Evolutionary conservation across 2,888 invertebrate species (phyloP).

Genomic region (Melitaea athalia): DNA sequence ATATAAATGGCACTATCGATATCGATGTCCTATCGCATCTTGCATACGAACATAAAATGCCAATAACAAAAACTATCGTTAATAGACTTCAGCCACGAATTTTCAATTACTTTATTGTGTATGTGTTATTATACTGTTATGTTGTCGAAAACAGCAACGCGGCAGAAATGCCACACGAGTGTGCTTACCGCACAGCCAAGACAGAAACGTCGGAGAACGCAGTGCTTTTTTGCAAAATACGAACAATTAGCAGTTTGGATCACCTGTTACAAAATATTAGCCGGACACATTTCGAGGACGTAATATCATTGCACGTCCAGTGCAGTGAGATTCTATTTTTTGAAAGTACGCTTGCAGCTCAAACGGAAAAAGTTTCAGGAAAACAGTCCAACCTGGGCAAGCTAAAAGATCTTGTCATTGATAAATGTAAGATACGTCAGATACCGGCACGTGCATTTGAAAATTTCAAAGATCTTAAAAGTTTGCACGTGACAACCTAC

Average conservation of each 20-base stretch:
- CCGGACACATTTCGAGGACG: conserved; percentile 84
- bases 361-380: conserved; percentile 63
- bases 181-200: conserved; percentile 85
- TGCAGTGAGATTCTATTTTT: conserved; percentile 89
- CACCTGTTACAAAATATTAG: conserved; percentile 86
- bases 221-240: conserved; percentile 86
- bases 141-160: conserved; percentile 66
- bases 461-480: conserved; percentile 85
- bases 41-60: conserved; percentile 75
- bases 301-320: conserved; percentile 85
- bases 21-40: conserved; percentile 63
- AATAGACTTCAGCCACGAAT: conserved; percentile 75
- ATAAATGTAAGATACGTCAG: conserved; percentile 89
- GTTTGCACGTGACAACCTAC: conserved; percentile 86
- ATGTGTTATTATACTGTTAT: conserved; percentile 78
- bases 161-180: conserved; percentile 85
- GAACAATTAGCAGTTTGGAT: conserved; percentile 87
- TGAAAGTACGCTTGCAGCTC: conserved; percentile 85
- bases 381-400: conserved; percentile 84
- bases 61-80: conserved; percentile 72
- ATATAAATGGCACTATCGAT: conserved; percentile 75
- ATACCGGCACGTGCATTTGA: conserved; percentile 87
- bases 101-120: conserved; percentile 77
- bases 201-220: conserved; percentile 80
- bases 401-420: conserved; percentile 86